Conservation (phyloP, 2,113 vertebrate genomes). For the Ammodytes dubius region DNA sequence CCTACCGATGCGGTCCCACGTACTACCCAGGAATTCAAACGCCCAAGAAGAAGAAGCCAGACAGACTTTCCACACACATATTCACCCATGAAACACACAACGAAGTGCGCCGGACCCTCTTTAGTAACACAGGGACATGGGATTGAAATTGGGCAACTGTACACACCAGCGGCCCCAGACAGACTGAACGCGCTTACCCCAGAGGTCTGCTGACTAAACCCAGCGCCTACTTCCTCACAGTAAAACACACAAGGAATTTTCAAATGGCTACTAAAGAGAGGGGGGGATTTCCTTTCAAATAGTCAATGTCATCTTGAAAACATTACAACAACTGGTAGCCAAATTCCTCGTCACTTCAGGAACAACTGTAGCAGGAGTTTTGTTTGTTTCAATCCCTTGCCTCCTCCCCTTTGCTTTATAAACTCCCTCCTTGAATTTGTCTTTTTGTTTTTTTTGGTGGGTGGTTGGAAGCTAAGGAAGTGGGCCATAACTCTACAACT, state of each 20-base stretch:
- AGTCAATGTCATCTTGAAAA: constrained; percentile 88
- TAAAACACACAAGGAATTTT: constrained; percentile 83
- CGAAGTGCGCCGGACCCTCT: constrained; percentile 41
- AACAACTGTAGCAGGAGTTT: constrained; percentile 73
- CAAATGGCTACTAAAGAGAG: constrained; percentile 85
- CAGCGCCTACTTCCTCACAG: constrained; percentile 81
- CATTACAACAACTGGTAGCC: constrained; percentile 86
- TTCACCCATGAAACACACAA: constrained; percentile 55
- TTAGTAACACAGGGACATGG: constrained; percentile 14
- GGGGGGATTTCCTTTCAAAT: constrained; percentile 86
- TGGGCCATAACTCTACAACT: constrained; percentile 15
- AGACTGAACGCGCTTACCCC: constrained; percentile 69
- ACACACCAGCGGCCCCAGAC: constrained; percentile 67
- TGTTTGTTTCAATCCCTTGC: constrained; percentile 35
- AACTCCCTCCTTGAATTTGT: constrained; percentile 45
- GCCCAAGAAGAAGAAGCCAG: constrained; percentile 42
- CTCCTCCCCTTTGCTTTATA: constrained; percentile 24
- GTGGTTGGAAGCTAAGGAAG: constrained; percentile 41
- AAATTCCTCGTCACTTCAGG: constrained; percentile 82
- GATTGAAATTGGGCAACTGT: constrained; percentile 50
- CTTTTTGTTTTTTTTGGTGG: constrained; percentile 49
- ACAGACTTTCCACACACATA: constrained; percentile 68
- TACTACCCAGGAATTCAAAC: constrained; percentile 65
- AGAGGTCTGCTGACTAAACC: constrained; percentile 80
- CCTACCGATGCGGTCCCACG: constrained; percentile 59